Evolutionary conservation across 2,113 vertebrate genomes (phyloP), one percentile per base, ranked within the genome.

Genomic region (Guaruba guarouba): DNA sequence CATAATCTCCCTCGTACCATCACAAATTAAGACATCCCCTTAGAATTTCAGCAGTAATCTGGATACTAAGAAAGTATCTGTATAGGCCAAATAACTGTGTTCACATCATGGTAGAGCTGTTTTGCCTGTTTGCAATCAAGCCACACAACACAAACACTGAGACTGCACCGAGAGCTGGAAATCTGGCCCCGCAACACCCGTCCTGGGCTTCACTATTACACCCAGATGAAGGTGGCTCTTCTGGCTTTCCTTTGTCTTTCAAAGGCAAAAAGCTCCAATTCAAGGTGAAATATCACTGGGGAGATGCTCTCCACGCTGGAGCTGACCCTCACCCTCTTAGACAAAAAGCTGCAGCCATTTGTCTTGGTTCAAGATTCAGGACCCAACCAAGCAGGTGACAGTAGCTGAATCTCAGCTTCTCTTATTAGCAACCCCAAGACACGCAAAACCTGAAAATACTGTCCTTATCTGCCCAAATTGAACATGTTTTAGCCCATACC

Each of bases 91-190:
- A 20, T 28, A 15, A 11, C 24, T 2, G 59, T 2, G 17, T 54
- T 8, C 19, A 59, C 31, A 39, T 41, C 28, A 3, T 0, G 2
- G 41, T 41, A 51, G 82, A 43, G 59, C 49, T 83, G 37, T 19
- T 80, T 17, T 49, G 43, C 35, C 70, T 19, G 13, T 9, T 2
- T 52, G 57, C 67, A 17, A 24, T 7, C 44, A 10, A 19, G 44
- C 1, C 35, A 18, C 48, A 18, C 5, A 0, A 10, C 43, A 46
- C 2, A 0, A 55, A 13, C 22, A 1, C 59, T 11, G 55, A 20
- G 0, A 52, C 57, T 14, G 16, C 46, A n/a, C 17, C 0, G 0
- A 35, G 46, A 33, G 51, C 73, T 70, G 70, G 66, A 82, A 35
- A 62, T 3, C 37, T 5, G 39, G 37, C 52, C 46, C 68, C 13